Percentiles rank a stretch among this genome's conserved stretches.
phyloP scores from a whole-genome alignment of 2,113 vertebrate genomes.

The Indicator indicator region DNA sequence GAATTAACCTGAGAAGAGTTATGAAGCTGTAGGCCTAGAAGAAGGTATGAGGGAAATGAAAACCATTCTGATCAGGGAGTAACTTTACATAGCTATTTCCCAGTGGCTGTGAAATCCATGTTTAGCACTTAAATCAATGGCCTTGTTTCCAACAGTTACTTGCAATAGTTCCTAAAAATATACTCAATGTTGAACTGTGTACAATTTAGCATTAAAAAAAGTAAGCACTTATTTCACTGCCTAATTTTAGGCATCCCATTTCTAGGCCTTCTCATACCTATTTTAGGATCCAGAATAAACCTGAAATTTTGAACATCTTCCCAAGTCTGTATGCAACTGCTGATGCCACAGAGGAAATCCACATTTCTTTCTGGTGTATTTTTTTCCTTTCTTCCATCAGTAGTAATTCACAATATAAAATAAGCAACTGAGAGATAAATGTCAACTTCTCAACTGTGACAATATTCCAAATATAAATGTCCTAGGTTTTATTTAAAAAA shows the following conservation, averaged over 20 bases:
- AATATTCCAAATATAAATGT: constrained; percentile 27
- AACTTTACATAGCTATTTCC: neutral
- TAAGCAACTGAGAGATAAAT: constrained; percentile 3
- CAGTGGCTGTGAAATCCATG: constrained; percentile 20
- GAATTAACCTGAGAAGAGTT: constrained; percentile 15
- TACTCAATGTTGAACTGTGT: neutral
- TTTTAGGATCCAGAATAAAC: constrained; percentile 55
- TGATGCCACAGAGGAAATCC: constrained; percentile 1
- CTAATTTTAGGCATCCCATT: constrained; percentile 47
- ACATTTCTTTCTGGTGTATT: neutral
- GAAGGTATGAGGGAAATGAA: neutral
- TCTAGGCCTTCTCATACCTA: constrained; percentile 27
- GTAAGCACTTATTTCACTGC: constrained; percentile 21
- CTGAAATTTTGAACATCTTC: constrained; percentile 26
- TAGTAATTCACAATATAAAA: constrained; percentile 42
- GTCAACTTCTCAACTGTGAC: neutral
- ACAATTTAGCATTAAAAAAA: constrained; percentile 37
- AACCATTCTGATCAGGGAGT: constrained; percentile 11
- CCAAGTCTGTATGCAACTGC: neutral
- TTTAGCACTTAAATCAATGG: constrained; percentile 56
- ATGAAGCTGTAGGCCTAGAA: neutral
- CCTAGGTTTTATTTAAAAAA: constrained; percentile 3
- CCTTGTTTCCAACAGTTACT: constrained; percentile 43
- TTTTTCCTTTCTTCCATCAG: neutral
- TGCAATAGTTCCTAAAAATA: constrained; percentile 20